Evolutionary conservation across 2,888 invertebrate species (phyloP).

Genomic region (Cenopis cana): DNA sequence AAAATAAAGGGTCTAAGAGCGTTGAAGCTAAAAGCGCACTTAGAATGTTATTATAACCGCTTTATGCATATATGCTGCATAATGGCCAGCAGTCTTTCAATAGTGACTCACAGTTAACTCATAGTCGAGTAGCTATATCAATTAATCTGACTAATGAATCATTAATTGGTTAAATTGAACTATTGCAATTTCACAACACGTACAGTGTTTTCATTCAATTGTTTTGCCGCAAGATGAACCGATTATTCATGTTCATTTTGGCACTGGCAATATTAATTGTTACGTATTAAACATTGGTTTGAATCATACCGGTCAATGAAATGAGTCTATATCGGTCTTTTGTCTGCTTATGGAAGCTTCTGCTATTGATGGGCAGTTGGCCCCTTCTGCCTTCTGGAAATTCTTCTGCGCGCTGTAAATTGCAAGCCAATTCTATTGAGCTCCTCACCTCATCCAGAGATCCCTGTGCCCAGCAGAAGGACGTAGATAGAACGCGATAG

Average conservation of each 20-base stretch:
- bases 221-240: too few species aligned
- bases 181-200: too few species aligned
- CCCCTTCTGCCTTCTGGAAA: neutral
- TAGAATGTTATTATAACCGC: neutral
- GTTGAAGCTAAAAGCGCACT: neutral
- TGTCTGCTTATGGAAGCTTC: neutral
- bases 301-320: too few species aligned
- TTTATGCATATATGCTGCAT: neutral
- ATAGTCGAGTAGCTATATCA: neutral
- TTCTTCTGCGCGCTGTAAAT: too few species aligned
- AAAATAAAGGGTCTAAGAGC: neutral
- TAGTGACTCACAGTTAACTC: neutral
- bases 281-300: too few species aligned
- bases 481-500: neutral
- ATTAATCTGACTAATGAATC: neutral
- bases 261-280: too few species aligned
- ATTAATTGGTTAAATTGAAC: too few species aligned
- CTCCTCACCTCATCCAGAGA: too few species aligned
- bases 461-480: too few species aligned
- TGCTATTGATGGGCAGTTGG: neutral
- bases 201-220: too few species aligned
- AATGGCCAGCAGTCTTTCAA: neutral
- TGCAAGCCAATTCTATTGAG: too few species aligned
- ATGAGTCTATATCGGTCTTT: neutral
- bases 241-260: too few species aligned